These are phyloP conservation scores for Oryzias curvinotus DNA, from an alignment of 2,113 vertebrate species.

Conservation along the genomic window DNA sequence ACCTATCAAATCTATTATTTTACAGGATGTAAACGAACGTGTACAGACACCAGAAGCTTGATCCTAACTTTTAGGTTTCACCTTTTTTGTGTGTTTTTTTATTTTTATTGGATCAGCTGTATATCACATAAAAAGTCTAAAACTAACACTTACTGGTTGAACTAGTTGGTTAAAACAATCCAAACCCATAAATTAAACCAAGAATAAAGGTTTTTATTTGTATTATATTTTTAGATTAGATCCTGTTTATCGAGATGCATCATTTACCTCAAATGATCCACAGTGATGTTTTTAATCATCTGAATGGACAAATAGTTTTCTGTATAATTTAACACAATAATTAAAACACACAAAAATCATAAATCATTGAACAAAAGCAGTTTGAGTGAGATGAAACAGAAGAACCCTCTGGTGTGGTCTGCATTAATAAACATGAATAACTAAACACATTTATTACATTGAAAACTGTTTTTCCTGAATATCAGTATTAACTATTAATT, in stretches of 20 bases:
- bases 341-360: not conserved
- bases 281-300: not conserved
- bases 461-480: conserved; percentile 15
- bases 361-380: not conserved
- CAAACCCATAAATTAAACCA: not conserved
- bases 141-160: too few species aligned
- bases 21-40: not conserved
- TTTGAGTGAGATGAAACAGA: conserved; percentile 12
- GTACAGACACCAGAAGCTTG: too few species aligned
- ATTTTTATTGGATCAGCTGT: too few species aligned
- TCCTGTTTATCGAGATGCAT: not conserved
- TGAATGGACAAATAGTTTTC: not conserved
- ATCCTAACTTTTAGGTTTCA: too few species aligned
- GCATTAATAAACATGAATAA: conserved; percentile 5
- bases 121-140: too few species aligned
- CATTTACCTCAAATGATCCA: not conserved
- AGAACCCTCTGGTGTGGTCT: conserved; percentile 25
- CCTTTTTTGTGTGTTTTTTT: too few species aligned
- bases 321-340: not conserved
- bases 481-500: conserved; percentile 19
- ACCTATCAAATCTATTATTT: too few species aligned
- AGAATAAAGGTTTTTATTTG: not conserved
- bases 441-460: conserved; percentile 12
- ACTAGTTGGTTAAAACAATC: not conserved
- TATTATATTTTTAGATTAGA: not conserved